Percentiles rank a stretch among this genome's conserved stretches.
phyloP scores from a whole-genome alignment of 2,797 vertebrate species.

The Nannoperca australis region DNA sequence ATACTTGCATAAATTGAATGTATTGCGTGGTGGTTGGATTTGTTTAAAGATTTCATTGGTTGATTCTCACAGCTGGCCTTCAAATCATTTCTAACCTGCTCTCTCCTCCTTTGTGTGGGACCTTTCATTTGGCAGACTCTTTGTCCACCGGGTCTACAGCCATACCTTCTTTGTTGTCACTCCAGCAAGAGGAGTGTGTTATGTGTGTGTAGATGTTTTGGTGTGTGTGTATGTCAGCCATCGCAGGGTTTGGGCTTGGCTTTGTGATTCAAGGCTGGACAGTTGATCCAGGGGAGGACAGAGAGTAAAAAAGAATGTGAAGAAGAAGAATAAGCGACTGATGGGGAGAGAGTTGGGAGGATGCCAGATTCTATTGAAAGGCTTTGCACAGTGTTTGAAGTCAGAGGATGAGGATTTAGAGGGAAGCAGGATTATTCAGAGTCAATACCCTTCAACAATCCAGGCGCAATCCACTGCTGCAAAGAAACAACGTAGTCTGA shows the following conservation, averaged over 20 bases:
- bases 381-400: slow-evolving; percentile 81
- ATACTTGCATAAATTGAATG: slow-evolving; percentile 37
- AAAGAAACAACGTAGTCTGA: slow-evolving; percentile 60
- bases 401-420: slow-evolving; percentile 82
- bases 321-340: slow-evolving; percentile 76
- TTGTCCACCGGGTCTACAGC: slow-evolving; percentile 64
- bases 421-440: slow-evolving; percentile 82
- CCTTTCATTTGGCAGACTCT: slow-evolving; percentile 66
- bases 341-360: slow-evolving; percentile 79
- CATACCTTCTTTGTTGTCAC: slow-evolving; percentile 70
- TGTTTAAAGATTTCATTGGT: slow-evolving; percentile 57
- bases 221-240: slow-evolving; percentile 24
- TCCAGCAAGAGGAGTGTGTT: slow-evolving; percentile 49
- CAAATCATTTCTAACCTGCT: slow-evolving; percentile 63
- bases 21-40: slow-evolving; percentile 24
- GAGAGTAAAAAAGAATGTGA: slow-evolving; percentile 72
- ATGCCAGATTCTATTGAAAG: slow-evolving; percentile 80
- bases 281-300: slow-evolving; percentile 82
- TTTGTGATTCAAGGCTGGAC: slow-evolving; percentile 78
- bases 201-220: slow-evolving; percentile 23
- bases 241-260: slow-evolving; percentile 69
- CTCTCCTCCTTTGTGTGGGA: slow-evolving; percentile 63
- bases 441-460: slow-evolving; percentile 79
- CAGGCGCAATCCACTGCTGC: slow-evolving; percentile 47
- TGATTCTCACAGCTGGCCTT: slow-evolving; percentile 58